phyloP scores from a whole-genome alignment of 64 coral and sea anemone genomes.

The Montipora capricornis region DNA sequence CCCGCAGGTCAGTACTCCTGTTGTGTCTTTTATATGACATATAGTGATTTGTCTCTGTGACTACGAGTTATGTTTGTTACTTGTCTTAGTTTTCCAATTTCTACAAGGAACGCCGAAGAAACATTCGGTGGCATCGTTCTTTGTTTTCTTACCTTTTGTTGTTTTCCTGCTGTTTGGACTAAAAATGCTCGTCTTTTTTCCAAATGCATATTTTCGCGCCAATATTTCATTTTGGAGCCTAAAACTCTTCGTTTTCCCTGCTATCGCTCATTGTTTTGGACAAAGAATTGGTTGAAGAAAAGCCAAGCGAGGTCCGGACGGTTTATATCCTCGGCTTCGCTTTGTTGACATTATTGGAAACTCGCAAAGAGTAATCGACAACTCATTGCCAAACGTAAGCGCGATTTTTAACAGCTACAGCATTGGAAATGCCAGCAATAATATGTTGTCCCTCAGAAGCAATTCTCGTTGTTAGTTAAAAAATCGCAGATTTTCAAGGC shows the following conservation, averaged over 20 bases:
- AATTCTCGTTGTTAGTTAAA: slow-evolving; percentile 3
- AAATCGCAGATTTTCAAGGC: not conserved
- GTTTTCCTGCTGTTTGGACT: too few species aligned
- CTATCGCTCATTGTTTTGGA: not conserved
- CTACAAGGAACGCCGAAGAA: too few species aligned
- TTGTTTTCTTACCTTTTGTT: not conserved
- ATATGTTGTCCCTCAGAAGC: slow-evolving; percentile 10
- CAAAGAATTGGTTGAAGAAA: not conserved
- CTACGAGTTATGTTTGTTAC: too few species aligned
- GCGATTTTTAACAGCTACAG: slow-evolving; percentile 2
- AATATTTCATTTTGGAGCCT: too few species aligned
- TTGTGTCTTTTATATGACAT: not conserved
- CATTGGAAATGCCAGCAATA: slow-evolving; percentile 4
- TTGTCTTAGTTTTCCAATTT: too few species aligned
- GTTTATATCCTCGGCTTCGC: slow-evolving; percentile 5
- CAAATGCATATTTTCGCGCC: too few species aligned
- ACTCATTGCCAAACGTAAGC: not conserved
- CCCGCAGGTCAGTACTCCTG: too few species aligned
- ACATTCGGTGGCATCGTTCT: too few species aligned
- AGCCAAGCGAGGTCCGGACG: slow-evolving; percentile 10
- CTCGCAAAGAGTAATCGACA: not conserved
- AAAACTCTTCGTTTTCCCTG: too few species aligned
- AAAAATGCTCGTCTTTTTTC: too few species aligned
- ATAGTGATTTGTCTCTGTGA: too few species aligned
- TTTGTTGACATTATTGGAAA: slow-evolving; percentile 13